Percentiles rank a stretch among this genome's conserved stretches.
Conservation (phyloP, 2,888 invertebrate genomes). For the Erebia aethiops region DNA sequence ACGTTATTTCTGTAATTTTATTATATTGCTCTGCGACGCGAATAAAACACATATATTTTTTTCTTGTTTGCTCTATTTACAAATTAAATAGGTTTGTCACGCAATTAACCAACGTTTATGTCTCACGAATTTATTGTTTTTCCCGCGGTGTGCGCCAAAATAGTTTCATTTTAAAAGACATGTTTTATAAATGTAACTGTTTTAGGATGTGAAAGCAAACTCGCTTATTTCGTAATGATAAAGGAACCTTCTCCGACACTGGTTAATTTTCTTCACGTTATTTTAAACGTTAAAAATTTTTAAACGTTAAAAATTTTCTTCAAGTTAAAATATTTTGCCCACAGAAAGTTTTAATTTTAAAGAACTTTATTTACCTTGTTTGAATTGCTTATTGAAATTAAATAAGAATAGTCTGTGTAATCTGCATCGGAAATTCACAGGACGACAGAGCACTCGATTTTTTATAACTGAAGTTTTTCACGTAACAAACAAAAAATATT, state of each 20-base stretch:
- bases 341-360: background rate
- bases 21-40: constrained; percentile 36
- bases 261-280: background rate
- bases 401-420: background rate
- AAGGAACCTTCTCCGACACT: constrained; percentile 19
- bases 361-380: background rate
- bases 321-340: background rate
- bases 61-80: constrained; percentile 18
- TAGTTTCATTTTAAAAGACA: background rate
- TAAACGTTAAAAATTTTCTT: too few relatives aligned
- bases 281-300: too few relatives aligned
- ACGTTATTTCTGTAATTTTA: constrained; percentile 24
- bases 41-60: constrained; percentile 20
- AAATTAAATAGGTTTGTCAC: constrained; percentile 25
- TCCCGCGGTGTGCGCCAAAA: constrained; percentile 12
- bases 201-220: constrained; percentile 32
- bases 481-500: too few relatives aligned
- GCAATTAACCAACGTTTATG: constrained; percentile 7
- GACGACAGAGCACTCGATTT: too few relatives aligned
- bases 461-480: too few relatives aligned
- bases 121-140: constrained; percentile 7
- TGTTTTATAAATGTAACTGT: constrained; percentile 14
- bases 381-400: background rate
- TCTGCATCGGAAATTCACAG: background rate
- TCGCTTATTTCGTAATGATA: constrained; percentile 33